Conservation (phyloP, 2,113 vertebrate genomes). For the Anarrhichthys ocellatus region DNA sequence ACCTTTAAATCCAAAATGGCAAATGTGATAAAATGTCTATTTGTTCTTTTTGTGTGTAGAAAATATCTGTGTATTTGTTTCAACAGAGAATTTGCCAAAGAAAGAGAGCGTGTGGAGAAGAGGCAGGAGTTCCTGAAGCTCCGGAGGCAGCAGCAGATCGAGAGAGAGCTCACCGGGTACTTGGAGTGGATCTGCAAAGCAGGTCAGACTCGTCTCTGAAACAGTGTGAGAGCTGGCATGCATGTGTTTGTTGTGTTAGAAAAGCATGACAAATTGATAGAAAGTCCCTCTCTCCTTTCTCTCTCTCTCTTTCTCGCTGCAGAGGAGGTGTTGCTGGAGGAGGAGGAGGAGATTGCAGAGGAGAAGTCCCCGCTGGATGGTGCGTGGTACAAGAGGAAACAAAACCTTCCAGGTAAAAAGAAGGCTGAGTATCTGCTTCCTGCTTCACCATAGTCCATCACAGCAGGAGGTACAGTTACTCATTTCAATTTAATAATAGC, state of each 20-base stretch:
- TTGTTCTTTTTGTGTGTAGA: neutral
- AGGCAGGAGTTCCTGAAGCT: conserved; percentile 96
- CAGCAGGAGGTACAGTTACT: conserved; percentile 8
- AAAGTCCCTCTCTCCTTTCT: conserved; percentile 27
- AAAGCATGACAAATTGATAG: conserved; percentile 7
- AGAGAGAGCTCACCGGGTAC: conserved; percentile 84
- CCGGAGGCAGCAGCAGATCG: conserved; percentile 91
- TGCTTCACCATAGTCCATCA: conserved; percentile 37
- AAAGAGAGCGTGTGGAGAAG: conserved; percentile 96
- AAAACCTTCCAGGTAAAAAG: conserved; percentile 82
- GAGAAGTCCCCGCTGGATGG: conserved; percentile 97
- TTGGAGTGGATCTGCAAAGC: conserved; percentile 87
- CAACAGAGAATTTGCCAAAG: conserved; percentile 91
- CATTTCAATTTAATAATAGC: conserved; percentile 4
- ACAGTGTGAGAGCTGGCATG: neutral
- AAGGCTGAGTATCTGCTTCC: conserved; percentile 26
- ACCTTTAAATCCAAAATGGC: neutral
- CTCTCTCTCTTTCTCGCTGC: conserved; percentile 60
- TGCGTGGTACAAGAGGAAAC: conserved; percentile 86
- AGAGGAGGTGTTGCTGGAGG: conserved; percentile 98
- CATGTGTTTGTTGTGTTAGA: conserved; percentile 34
- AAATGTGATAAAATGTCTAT: neutral
- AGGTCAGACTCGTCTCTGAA: conserved; percentile 66
- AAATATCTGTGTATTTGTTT: neutral
- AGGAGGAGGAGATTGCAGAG: conserved; percentile 95